Base-by-base conservation (phyloP, 2,113 vertebrate genomes). In the Empidonax alnorum region DNA sequence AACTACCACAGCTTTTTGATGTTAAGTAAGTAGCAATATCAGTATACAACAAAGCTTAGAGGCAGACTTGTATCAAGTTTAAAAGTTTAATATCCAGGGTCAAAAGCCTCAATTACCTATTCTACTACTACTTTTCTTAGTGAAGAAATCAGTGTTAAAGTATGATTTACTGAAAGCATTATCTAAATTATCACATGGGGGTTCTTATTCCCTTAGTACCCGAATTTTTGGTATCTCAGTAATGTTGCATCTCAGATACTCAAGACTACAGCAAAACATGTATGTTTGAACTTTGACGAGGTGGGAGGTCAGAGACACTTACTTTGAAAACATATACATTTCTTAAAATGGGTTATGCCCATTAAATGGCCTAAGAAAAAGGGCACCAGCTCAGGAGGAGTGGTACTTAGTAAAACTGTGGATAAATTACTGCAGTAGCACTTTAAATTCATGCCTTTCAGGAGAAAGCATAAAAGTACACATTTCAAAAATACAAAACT, bases 1-100 rank as follows among this genome's bases (percentile, higher is more conserved):
- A 97, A 97, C 95, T 90, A 97, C 94, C 84, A 95, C 90, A 90
- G 97, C 97, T 98, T 98, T 98, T 98, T 97, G 97, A 98, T 97
- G 97, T 98, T 96, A 97, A 97, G 86, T 96, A 98, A 97, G 94
- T 92, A 97, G 97, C 93, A 98, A 97, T 97, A 97, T 96, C 96
- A 97, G 95, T 87, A 96, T 90, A 97, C 97, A 96, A 97, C 97
- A 98, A 98, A 98, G 96, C 97, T 94, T 86, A 94, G 69, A 95
- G 89, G 87, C 95, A 98, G 94, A 94, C 95, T 93, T 98, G 96
- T 96, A 98, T 98, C 97, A 97, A 93, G 95, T 98, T 98, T 98
- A 98, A 97, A 98, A 97, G 96, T 97, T 80, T 97, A 97, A 97
- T 96, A 96, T 91, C 65, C 74, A 96, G 76, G 95, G 95, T 97